Base-by-base conservation (phyloP, 1,140 invertebrate genomes). In the Pseudomyrmex flavicornis region DNA sequence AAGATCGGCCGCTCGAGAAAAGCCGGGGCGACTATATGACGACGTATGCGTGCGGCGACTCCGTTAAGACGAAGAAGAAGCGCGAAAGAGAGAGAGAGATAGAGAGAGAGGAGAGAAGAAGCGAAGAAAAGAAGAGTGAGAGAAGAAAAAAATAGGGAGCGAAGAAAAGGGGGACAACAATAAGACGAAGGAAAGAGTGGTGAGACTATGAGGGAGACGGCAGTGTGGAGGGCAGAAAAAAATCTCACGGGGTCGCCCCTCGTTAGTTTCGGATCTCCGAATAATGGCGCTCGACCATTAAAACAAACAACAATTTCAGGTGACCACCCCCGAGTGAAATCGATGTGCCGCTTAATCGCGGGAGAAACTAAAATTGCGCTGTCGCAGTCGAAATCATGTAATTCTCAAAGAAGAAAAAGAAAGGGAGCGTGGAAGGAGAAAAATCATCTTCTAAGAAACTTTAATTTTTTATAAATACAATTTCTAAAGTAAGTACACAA, bases 1-100 rank as follows among this genome's bases (percentile, higher is more conserved):
- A 91, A 90, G 88, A 91, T 91, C 90, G 85, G 75, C 63, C 68
- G 85, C 69, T 76, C 73, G 82, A 85, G 88, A 88, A 88, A 88
- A 89, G 79, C 68, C 65, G 70, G 48, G 70, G 48, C 35, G 35
- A 35, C 35, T 35, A 48, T 58, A 84, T 83, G 80, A 70, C 70
- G 74, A 82, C 75, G 75, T 84, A 58, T 85, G 85, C 83, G 83
- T 87, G 83, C 84, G 65, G 59, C 79, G 77, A 77, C 75, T 90
- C 72, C 62, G 82, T 87, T 70, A 83, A 88, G 85, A 86, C 54
- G 56, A 50, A 54, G 20, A 13, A 52, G 48, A 46, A 48, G 5
- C 65, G 8, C 13, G 0, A 7, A 8, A 10, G 3, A 9, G 46
- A 12, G 17, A 9, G 15, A 13, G 12, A 44, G 22, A 17, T 46